phyloP scores from a whole-genome alignment of 2,113 vertebrate species.

The Dipodomys ordii region DNA sequence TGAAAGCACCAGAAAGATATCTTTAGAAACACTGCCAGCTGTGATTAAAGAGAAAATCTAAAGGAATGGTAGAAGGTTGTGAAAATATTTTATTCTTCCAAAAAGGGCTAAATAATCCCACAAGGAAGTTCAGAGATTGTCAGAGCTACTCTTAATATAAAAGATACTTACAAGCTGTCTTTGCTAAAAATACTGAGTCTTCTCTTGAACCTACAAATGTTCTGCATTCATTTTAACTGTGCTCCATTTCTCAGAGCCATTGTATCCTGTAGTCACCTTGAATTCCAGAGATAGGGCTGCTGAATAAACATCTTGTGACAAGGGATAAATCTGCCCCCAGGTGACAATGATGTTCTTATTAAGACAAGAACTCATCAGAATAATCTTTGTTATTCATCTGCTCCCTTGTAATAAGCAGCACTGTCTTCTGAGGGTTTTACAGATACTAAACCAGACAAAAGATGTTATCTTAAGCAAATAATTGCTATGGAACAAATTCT shows the following conservation, averaged over 20 bases:
- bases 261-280: too few relatives aligned
- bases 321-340: too few relatives aligned
- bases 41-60: background rate
- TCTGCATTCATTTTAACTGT: too few relatives aligned
- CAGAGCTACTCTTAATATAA: background rate
- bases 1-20: background rate
- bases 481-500: background rate
- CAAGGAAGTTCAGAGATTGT: background rate
- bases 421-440: background rate
- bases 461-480: background rate
- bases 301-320: too few relatives aligned
- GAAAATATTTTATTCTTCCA: background rate
- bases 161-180: too few relatives aligned
- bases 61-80: background rate
- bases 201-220: too few relatives aligned
- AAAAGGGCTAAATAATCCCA: background rate
- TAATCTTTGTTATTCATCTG: background rate
- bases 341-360: too few relatives aligned
- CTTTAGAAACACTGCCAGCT: background rate
- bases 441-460: background rate
- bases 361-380: too few relatives aligned
- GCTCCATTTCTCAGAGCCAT: too few relatives aligned
- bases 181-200: too few relatives aligned
- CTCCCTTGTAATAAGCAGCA: background rate
- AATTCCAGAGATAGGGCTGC: too few relatives aligned